Base-by-base conservation (phyloP, 2,888 invertebrate genomes). In the Ptilodon capucinus region DNA sequence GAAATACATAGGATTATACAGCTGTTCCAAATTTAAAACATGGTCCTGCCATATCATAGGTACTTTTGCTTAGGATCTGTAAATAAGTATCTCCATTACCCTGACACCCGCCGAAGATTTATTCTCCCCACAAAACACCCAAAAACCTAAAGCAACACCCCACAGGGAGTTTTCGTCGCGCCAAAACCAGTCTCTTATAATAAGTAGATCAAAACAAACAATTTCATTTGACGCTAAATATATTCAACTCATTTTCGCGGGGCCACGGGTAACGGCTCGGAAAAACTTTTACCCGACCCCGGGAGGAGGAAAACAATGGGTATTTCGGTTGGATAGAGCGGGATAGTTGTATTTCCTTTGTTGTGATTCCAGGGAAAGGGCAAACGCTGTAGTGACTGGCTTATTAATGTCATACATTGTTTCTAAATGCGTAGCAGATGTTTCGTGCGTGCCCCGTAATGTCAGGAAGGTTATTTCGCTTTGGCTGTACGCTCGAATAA, bases 171-270 rank as follows among this genome's bases (percentile, higher is more conserved):
- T 46, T 47, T 48, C 51, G 40, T 47, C 39, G 42, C 16, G 30
- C n/a, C 47, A 34, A 41, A 49, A 48, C 11, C 54, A 48, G 35
- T 18, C 25, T 52, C 56, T 51, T 63, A 56, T 63, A 71, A 71
- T 70, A 74, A 72, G 68, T 73, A 74, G 73, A 79, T 81, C 75
- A 79, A 76, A 83, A 82, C 74, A 80, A 83, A 84, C 81, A 79
- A 74, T 84, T 83, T 79, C 79, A 83, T 85, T 86, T 81, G 73
- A 72, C 76, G 79, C 79, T 72, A 69, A 79, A 83, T 82, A 78
- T 82, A 81, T 80, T 81, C 70, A 59, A 66, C 73, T 77, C 80
- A 78, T 81, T 83, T 78, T 76, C 77, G 67, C 71, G 67, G 67
- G 72, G 70, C 69, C 71, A 50, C 57, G 68, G 46, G 58, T 74